Evolutionary conservation across 2,113 vertebrate species (phyloP).

Genomic region (Pachycephala philippinensis): DNA sequence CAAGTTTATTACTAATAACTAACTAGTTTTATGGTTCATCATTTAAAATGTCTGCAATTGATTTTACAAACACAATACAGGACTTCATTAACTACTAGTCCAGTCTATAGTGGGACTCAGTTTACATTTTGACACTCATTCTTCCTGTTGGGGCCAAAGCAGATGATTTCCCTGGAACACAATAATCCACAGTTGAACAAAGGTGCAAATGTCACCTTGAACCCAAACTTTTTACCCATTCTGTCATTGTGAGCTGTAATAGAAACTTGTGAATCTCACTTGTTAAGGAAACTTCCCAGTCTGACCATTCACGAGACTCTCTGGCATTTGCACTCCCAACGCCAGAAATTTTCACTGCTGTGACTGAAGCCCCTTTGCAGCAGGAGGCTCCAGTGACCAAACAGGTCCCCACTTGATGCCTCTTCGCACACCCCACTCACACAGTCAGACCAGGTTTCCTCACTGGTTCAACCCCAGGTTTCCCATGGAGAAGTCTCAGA

Average conservation of each 20-base stretch:
- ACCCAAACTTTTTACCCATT: background rate
- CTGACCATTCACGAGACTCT: background rate
- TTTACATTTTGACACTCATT: background rate
- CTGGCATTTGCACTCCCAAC: background rate
- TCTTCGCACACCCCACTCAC: background rate
- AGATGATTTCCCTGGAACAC: background rate
- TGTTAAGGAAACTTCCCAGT: background rate
- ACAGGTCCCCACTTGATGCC: accelerated
- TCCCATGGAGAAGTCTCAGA: background rate
- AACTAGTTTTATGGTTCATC: background rate
- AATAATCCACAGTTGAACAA: background rate
- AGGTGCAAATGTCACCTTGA: background rate
- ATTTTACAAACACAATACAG: background rate
- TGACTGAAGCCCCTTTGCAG: background rate
- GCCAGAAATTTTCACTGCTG: background rate
- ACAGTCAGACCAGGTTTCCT: background rate
- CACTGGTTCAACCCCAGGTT: accelerated
- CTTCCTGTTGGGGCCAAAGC: background rate
- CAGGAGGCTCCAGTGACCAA: background rate
- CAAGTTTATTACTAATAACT: background rate
- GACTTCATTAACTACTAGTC: background rate
- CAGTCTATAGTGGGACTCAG: background rate
- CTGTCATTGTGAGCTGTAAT: background rate
- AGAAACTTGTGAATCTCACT: background rate
- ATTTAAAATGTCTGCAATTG: background rate